phyloP scores from a whole-genome alignment of 1,140 invertebrate species.

The Philaenus spumarius region DNA sequence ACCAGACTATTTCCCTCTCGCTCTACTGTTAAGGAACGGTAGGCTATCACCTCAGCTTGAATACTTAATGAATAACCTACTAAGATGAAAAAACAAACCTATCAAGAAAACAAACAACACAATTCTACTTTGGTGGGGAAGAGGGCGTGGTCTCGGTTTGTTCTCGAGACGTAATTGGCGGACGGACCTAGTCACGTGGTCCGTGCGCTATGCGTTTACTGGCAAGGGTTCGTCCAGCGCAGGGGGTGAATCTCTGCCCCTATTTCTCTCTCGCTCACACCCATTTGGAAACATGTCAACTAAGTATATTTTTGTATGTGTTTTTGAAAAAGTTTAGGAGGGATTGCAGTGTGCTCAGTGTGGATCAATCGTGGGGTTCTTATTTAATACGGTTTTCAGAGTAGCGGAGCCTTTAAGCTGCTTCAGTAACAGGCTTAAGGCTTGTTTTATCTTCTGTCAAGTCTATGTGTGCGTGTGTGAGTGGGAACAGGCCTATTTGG shows the following conservation, averaged over 20 bases:
- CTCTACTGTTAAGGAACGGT: no score
- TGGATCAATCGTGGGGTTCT: constrained; percentile 39
- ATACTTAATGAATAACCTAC: no score
- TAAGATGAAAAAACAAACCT: no score
- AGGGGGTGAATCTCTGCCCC: constrained; percentile 3
- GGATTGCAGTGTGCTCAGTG: constrained; percentile 25
- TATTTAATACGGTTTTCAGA: constrained; percentile 40
- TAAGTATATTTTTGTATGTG: constrained; percentile 27
- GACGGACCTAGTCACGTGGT: neutral
- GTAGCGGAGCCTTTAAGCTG: constrained; percentile 33
- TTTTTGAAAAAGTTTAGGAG: constrained; percentile 33
- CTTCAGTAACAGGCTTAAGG: constrained; percentile 40
- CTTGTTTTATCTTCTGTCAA: constrained; percentile 36
- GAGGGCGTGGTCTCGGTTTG: neutral
- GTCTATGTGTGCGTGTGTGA: constrained; percentile 20
- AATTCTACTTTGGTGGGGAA: neutral
- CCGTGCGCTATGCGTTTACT: constrained; percentile 34
- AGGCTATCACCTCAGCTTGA: no score
- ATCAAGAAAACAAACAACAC: no score
- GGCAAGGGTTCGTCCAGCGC: neutral
- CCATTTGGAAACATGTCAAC: constrained; percentile 21
- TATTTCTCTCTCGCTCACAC: constrained; percentile 12
- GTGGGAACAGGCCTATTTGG: neutral
- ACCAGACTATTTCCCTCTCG: no score
- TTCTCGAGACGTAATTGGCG: neutral